These are phyloP conservation scores for Patiria pectinifera DNA, from an alignment of 53 echinoderm and acorn worm species.

Conservation along the genomic window DNA sequence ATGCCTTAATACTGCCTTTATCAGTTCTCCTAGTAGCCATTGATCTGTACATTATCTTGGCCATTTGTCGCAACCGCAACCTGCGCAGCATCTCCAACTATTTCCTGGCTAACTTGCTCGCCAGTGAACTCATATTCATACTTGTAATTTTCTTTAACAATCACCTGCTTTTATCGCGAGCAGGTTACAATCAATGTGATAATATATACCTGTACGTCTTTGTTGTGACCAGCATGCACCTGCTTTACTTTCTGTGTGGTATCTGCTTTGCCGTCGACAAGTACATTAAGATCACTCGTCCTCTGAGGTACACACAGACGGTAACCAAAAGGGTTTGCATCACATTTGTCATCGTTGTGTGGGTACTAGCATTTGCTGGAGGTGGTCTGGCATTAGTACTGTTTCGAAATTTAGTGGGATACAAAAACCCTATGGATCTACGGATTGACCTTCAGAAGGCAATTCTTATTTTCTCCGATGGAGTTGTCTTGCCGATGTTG, in stretches of 20 bases:
- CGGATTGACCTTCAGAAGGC: not conserved
- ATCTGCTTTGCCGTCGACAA: conserved; percentile 15
- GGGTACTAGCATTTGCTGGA: not conserved
- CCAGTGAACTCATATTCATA: not conserved
- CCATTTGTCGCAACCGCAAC: not conserved
- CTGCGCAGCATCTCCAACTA: not conserved
- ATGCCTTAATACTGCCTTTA: not conserved
- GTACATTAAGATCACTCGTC: conserved; percentile 30
- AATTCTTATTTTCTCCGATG: not conserved
- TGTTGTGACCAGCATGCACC: not conserved
- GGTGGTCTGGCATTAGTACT: not conserved
- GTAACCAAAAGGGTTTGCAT: not conserved
- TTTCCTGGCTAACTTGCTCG: not conserved
- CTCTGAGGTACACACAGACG: not conserved
- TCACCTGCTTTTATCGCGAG: not conserved
- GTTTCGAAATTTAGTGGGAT: not conserved
- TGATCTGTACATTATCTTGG: conserved; percentile 1
- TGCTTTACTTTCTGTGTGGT: not conserved
- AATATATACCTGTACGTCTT: not conserved
- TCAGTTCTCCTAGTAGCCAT: not conserved
- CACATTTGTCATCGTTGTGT: not conserved
- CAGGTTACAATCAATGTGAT: not conserved
- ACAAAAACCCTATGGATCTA: not conserved
- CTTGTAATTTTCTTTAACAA: not conserved
- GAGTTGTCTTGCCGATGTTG: not conserved